Evolutionary conservation across 2,797 vertebrate genomes (phyloP).

Genomic region (Rhinella marina): DNA sequence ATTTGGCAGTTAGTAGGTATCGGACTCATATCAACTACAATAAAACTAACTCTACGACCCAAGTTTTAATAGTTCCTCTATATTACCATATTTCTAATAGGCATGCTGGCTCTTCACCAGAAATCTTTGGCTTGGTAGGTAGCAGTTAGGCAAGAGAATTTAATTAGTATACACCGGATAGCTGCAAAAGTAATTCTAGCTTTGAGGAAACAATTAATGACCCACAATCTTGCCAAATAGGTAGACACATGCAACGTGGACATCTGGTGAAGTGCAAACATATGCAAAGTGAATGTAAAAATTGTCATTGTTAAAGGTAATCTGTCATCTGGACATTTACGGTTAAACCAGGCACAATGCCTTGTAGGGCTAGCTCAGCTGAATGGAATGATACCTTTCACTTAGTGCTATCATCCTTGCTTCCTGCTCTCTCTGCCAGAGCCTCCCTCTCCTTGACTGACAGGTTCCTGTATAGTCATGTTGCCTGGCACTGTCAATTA

Average conservation of each 20-base stretch:
- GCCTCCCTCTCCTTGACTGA: too few species aligned
- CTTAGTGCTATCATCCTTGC: too few species aligned
- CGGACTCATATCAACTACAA: neutral
- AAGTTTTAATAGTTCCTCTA: neutral
- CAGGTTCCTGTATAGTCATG: too few species aligned
- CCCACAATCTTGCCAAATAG: neutral
- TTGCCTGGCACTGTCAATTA: too few species aligned
- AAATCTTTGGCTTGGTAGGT: neutral
- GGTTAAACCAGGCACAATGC: too few species aligned
- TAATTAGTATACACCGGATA: neutral
- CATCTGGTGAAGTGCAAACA: neutral
- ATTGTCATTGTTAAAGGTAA: too few species aligned
- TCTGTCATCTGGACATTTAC: too few species aligned
- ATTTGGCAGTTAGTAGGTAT: neutral
- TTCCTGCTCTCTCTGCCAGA: too few species aligned
- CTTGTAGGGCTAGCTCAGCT: too few species aligned
- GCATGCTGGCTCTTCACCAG: neutral
- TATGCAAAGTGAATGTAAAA: neutral
- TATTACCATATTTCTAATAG: neutral
- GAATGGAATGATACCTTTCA: too few species aligned
- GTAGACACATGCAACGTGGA: neutral
- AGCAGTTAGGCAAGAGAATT: neutral
- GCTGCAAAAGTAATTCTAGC: neutral
- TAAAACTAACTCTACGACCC: neutral
- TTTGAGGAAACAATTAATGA: neutral